A percentile compares a stretch with the other conserved stretches of the same genome.
phyloP scores from a whole-genome alignment of 2,797 vertebrate species.

The Myotis myotis region DNA sequence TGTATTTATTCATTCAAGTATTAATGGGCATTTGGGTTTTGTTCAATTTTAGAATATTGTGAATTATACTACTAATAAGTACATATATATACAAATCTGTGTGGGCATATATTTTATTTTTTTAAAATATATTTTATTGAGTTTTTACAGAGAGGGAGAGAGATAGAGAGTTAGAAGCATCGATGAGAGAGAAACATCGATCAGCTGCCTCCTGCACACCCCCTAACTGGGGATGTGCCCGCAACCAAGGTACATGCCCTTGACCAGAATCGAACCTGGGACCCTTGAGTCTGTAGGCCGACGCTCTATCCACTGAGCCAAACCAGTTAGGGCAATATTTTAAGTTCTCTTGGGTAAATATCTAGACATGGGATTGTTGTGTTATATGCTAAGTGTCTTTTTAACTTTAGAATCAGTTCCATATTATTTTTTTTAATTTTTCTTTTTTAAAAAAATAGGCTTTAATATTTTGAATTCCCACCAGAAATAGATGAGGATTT shows the following conservation, averaged over 20 bases:
- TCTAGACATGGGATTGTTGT: background rate
- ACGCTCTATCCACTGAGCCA: no score
- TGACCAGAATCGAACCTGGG: no score
- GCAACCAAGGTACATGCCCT: no score
- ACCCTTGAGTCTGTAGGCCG: no score
- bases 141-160: no score
- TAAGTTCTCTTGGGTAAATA: background rate
- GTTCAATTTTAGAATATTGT: slow-evolving; percentile 21
- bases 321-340: background rate
- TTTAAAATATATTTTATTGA: no score
- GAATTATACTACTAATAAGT: background rate
- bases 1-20: background rate
- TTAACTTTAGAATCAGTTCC: background rate
- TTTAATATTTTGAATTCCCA: slow-evolving; percentile 35
- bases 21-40: background rate
- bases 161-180: no score
- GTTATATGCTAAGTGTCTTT: background rate
- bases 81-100: background rate
- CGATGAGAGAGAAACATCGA: no score
- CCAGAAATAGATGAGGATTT: background rate
- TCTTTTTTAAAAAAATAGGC: background rate
- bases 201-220: no score
- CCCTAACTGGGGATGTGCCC: no score
- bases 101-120: background rate
- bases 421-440: background rate